These are phyloP conservation scores for Epizoanthus rinbou DNA, from an alignment of 92 coral and sea anemone genomes.

Conservation along the genomic window DNA sequence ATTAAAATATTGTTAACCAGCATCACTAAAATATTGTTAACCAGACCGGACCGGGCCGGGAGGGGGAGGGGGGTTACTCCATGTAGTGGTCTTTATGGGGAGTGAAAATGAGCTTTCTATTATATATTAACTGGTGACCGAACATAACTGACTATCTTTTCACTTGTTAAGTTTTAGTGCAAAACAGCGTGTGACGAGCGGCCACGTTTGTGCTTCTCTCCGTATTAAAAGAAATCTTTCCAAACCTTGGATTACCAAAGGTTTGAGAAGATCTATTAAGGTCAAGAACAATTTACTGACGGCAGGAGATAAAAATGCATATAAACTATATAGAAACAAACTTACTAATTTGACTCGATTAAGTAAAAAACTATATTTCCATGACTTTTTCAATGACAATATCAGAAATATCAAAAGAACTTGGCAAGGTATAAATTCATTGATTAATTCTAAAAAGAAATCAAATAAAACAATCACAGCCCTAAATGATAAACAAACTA, in stretches of 20 bases:
- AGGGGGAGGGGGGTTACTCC: too few relatives aligned
- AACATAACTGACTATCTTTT: too few relatives aligned
- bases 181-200: too few relatives aligned
- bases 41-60: too few relatives aligned
- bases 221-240: constrained; percentile 4
- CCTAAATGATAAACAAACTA: constrained; percentile 21
- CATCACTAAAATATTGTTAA: too few relatives aligned
- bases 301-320: not conserved
- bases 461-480: constrained; percentile 16
- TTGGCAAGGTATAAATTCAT: constrained; percentile 30
- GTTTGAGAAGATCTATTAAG: constrained; percentile 6
- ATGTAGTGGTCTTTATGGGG: too few relatives aligned
- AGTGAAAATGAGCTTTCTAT: too few relatives aligned
- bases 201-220: too few relatives aligned
- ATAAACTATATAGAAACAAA: constrained; percentile 19
- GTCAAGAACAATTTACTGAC: not conserved
- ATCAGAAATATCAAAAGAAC: constrained; percentile 12
- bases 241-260: constrained; percentile 25
- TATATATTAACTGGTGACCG: too few relatives aligned
- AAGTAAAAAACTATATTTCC: constrained; percentile 19
- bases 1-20: too few relatives aligned
- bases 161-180: too few relatives aligned
- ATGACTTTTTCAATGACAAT: constrained; percentile 7
- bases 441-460: not conserved
- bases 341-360: constrained; percentile 7